Percentiles rank a stretch among this genome's conserved stretches.
Evolutionary conservation across 2,797 vertebrate species (phyloP).

Genomic region (Pipistrellus pygmaeus): DNA sequence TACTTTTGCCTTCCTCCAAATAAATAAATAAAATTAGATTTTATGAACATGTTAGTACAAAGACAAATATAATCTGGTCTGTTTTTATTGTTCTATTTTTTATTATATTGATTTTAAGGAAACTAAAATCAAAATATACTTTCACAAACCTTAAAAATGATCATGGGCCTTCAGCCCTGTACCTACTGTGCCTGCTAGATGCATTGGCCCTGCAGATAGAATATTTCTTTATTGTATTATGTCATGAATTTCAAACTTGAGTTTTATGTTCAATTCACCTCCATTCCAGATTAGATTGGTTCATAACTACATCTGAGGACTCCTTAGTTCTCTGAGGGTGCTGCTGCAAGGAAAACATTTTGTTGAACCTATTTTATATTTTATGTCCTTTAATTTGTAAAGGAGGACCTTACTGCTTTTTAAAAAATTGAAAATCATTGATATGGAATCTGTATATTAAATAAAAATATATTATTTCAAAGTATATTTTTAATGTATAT

Average conservation of each 20-base stretch:
- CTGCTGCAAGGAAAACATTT: background rate
- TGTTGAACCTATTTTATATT: background rate
- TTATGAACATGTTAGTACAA: background rate
- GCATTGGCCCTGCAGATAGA: background rate
- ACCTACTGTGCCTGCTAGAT: background rate
- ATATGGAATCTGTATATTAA: background rate
- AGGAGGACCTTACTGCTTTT: background rate
- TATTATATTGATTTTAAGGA: background rate
- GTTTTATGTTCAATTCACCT: background rate
- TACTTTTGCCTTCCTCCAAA: background rate
- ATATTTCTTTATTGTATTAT: background rate
- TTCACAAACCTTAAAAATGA: background rate
- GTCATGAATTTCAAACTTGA: background rate
- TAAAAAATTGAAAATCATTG: background rate
- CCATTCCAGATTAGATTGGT: background rate
- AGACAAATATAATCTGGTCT: background rate
- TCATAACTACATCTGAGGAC: background rate
- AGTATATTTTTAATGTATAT: background rate
- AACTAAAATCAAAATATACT: conserved; percentile 25
- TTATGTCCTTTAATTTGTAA: background rate
- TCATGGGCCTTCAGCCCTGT: background rate
- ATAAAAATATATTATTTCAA: background rate
- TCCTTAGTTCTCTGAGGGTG: background rate
- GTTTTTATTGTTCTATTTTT: background rate
- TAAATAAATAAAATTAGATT: background rate